Conservation (phyloP, 2,113 vertebrate species). For the Jaculus jaculus region DNA sequence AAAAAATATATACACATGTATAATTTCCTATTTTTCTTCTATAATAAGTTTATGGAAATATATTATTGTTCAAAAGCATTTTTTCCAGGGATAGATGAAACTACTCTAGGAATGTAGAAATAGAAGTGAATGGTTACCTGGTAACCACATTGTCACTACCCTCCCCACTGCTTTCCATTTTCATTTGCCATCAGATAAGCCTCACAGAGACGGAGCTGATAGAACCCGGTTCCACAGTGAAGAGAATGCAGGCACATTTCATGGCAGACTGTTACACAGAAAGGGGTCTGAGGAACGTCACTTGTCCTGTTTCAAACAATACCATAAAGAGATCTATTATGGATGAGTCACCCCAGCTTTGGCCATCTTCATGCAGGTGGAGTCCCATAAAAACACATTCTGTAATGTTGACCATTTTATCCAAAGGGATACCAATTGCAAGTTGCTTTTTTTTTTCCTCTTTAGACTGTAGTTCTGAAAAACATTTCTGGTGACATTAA, state of each 20-base stretch:
- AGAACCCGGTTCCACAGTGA: constrained; percentile 8
- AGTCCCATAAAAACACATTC: neutral
- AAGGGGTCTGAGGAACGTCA: constrained; percentile 67
- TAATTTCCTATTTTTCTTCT: constrained; percentile 25
- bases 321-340: constrained; percentile 24
- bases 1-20: neutral
- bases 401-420: neutral
- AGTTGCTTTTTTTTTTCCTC: constrained; percentile 59
- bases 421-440: neutral
- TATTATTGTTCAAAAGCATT: neutral
- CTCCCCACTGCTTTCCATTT: neutral
- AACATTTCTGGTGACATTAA: constrained; percentile 73
- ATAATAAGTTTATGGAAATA: neutral
- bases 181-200: constrained; percentile 53
- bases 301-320: constrained; percentile 38
- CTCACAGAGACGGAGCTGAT: neutral
- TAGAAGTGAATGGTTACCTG: neutral
- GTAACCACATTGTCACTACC: neutral
- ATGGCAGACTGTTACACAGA: constrained; percentile 39
- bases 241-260: neutral
- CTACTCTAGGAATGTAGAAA: neutral
- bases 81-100: constrained; percentile 56
- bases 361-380: neutral
- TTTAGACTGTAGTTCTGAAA: constrained; percentile 69
- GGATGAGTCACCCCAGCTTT: neutral